Evolutionary conservation across 2,113 vertebrate species (phyloP).

Genomic region (Oreochromis spilurus): DNA sequence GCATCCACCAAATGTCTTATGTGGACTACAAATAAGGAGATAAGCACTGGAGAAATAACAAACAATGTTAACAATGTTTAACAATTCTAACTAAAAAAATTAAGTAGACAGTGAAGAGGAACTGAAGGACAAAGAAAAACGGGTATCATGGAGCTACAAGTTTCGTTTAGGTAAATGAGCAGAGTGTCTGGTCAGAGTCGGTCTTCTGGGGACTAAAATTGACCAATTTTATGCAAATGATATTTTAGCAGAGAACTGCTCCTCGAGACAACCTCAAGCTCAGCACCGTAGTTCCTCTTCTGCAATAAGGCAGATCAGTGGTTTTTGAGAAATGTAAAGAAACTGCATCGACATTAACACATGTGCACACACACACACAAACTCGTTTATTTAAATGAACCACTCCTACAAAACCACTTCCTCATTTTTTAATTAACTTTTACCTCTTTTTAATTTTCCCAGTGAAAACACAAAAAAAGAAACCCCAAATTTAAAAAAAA

Average conservation of each 20-base stretch:
- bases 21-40: not conserved
- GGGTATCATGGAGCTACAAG: not conserved
- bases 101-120: not conserved
- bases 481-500: too few species aligned
- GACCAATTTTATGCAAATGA: not conserved
- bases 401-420: not conserved
- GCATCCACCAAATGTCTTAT: not conserved
- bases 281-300: not conserved
- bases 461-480: not conserved
- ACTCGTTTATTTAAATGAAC: not conserved
- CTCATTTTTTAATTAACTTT: not conserved
- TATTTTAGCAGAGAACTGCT: not conserved
- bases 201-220: not conserved
- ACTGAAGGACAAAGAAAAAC: accelerated
- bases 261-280: not conserved
- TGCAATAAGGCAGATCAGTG: not conserved
- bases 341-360: not conserved
- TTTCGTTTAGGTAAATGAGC: accelerated
- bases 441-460: accelerated
- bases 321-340: not conserved
- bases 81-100: not conserved
- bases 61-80: not conserved
- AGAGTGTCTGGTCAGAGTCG: accelerated
- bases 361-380: not conserved
- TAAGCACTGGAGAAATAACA: not conserved